phyloP scores from a whole-genome alignment of 2,113 vertebrate genomes.

The Albula goreensis region DNA sequence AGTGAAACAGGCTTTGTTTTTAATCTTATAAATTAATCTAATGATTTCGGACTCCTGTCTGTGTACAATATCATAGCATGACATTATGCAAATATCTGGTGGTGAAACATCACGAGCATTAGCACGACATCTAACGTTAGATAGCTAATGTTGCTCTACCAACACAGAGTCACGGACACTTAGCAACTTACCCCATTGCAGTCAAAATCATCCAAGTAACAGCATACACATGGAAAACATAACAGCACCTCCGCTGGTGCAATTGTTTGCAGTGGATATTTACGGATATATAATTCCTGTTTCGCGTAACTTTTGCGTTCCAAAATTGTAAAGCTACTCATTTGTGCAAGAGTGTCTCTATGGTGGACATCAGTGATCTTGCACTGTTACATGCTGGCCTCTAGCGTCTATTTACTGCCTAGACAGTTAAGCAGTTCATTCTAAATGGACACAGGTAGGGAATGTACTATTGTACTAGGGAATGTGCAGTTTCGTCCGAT shows the following conservation, averaged over 20 bases:
- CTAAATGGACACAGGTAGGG: neutral
- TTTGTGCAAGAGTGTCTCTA: neutral
- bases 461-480: no score
- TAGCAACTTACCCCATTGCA: neutral
- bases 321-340: neutral
- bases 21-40: no score
- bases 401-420: neutral
- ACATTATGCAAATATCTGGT: neutral
- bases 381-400: neutral
- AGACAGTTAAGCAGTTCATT: neutral
- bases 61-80: neutral
- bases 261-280: neutral
- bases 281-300: neutral
- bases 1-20: no score
- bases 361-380: neutral
- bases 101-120: neutral
- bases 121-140: neutral
- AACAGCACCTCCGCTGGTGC: neutral
- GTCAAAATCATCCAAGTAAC: neutral
- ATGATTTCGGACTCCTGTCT: neutral
- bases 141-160: neutral
- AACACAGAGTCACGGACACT: neutral
- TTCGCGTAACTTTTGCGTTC: neutral
- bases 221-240: neutral
- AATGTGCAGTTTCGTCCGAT: no score